Evolutionary conservation across 2,888 invertebrate species (phyloP), one percentile per base, ranked within the genome.

Genomic region (Cyrtodaria siliqua): DNA sequence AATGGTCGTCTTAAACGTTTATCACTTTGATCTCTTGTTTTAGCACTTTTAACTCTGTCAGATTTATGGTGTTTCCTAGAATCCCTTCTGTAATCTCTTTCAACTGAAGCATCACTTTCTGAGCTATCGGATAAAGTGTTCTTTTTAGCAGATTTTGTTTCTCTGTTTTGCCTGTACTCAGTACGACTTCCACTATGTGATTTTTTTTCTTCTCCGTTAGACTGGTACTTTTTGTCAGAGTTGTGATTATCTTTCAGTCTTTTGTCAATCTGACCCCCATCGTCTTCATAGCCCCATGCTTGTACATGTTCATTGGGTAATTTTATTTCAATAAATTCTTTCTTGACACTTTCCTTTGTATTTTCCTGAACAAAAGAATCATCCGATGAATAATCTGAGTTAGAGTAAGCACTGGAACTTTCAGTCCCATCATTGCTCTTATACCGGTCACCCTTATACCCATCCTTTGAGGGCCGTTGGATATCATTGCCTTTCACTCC

Each of bases 341-440:
- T 76, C 14, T 27, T 40, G n/a, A 63, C 56, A 26, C 18, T 50
- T 47, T 57, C 55, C 57, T 38, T 55, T 27, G 24, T 62, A 26
- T 47, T 47, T 47, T 67, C 69, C 18, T 64, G 53, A 47, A 63
- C 66, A 50, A 53, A 59, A 33, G 74, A 75, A 2, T 71, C 74
- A 64, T 83, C 72, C 23, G 77, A 77, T 26, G 74, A 78, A 60
- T 62, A 63, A 60, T 73, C 71, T 40, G 84, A 83, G 52, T 77
- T 79, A 27, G 85, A 85, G 66, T 86, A 85, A 8, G 86, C 83
- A 75, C 85, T 85, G 12, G 86, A 85, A 67, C 85, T 85, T 40
- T 75, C 82, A 12, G 82, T 70, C 12, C 47, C 12, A 12, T 47
- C 38, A 18, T 50, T 50, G 23, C 57, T 61, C 8, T 61, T 57